A percentile compares a stretch with the other conserved stretches of the same genome.
phyloP scores from a whole-genome alignment of 1,140 invertebrate genomes.

The Cydia fagiglandana region DNA sequence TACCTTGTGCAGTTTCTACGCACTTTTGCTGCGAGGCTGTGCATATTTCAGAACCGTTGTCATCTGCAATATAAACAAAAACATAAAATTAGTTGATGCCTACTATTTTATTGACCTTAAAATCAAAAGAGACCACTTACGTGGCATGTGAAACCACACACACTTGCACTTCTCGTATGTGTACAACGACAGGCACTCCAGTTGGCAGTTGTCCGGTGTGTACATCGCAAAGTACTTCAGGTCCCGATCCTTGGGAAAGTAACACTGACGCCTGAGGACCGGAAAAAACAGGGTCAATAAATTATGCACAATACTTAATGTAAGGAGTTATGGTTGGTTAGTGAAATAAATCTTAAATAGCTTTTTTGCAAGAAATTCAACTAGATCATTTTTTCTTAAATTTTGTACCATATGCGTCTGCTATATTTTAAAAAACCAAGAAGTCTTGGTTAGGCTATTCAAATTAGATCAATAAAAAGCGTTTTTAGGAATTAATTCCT shows the following conservation, averaged over 20 bases:
- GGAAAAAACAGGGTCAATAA: conserved; percentile 6
- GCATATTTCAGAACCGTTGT: conserved; percentile 20
- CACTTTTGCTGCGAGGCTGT: background rate
- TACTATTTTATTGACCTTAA: too few species aligned
- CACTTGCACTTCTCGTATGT: conserved; percentile 66
- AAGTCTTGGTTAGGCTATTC: too few species aligned
- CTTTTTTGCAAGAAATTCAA: too few species aligned
- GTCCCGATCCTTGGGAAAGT: conserved; percentile 74
- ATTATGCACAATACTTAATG: background rate
- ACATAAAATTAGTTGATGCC: too few species aligned
- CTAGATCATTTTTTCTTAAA: too few species aligned
- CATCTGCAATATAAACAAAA: conserved; percentile 25
- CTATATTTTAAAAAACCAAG: background rate
- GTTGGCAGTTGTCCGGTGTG: conserved; percentile 76
- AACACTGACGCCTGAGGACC: conserved; percentile 75
- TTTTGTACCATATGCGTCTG: too few species aligned
- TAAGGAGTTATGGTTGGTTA: too few species aligned
- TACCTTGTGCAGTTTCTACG: background rate
- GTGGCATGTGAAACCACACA: conserved; percentile 41
- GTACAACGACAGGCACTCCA: conserved; percentile 38
- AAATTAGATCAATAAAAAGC: too few species aligned
- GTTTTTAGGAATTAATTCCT: too few species aligned
- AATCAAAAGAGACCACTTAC: conserved; percentile 32
- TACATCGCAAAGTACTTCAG: conserved; percentile 81
- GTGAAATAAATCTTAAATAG: too few species aligned